Base-by-base conservation (phyloP, 2,888 invertebrate genomes). In the Limnephilus rhombicus region DNA sequence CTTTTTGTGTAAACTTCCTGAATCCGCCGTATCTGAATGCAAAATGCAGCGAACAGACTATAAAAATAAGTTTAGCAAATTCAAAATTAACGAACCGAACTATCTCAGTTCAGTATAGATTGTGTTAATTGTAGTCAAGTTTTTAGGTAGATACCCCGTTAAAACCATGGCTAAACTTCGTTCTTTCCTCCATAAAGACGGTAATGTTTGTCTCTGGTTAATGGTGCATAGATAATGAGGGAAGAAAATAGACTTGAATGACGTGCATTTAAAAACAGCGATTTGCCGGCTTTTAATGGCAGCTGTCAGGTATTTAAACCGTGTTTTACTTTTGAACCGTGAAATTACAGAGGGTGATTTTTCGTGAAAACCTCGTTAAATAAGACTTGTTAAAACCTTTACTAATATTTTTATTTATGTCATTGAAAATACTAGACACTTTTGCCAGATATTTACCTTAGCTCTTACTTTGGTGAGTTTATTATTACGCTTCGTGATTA, bases 141-240 rank as follows among this genome's bases (percentile, higher is more conserved):
- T 34, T 85, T n/a, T 45, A 86, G 41, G 49, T 86, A 49, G 41
- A 45, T 86, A 49, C 86, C 83, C 85, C 15, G 45, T 45, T 86
- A 86, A 85, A 37, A 29, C 49, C 18, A 45, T n/a, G 86, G 86
- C 45, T 49, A 18, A 86, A 86, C 45, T 86, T n/a, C 24, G 86
- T 86, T 29, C n/a, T 29, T 85, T 85, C 86, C 49, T 24, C 49
- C 29, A n/a, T 86, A 49, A 86, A 49, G 86, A 45, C 9, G n/a
- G n/a, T 83, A 86, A 86, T 86, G 29, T 45, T 45, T 37, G 86
- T 37, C n/a, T 86, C 49, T 29, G 29, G 24, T 86, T 86, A 86
- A 86, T 45, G 86, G 45, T 29, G 86, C 86, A 86, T 45, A 49
- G 41, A 86, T 86, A 86, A 86, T 86, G 86, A 49, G 29, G 29